These are phyloP conservation scores for Natrix natrix DNA, from an alignment of 2,797 vertebrate genomes.

Conservation along the genomic window DNA sequence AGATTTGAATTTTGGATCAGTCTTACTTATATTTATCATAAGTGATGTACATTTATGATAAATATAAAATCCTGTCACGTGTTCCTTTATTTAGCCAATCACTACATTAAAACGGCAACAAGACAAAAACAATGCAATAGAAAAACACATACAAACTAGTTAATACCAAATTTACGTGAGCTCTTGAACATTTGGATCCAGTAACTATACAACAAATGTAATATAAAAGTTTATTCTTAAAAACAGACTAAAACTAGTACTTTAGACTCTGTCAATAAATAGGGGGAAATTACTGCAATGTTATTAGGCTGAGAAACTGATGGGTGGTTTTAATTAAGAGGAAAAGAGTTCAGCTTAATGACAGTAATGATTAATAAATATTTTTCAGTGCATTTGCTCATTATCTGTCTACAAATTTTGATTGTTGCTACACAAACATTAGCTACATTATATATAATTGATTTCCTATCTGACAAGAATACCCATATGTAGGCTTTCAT, in stretches of 20 bases:
- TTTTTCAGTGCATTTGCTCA: neutral
- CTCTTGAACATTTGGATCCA: neutral
- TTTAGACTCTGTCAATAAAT: neutral
- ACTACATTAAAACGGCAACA: neutral
- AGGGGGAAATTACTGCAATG: neutral
- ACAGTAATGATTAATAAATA: neutral
- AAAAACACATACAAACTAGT: neutral
- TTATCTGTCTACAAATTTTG: neutral
- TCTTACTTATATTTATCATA: neutral
- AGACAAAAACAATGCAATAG: neutral
- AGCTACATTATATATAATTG: neutral
- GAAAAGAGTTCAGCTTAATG: neutral
- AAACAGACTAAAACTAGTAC: neutral
- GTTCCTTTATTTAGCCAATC: neutral
- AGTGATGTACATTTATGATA: neutral
- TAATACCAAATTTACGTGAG: neutral
- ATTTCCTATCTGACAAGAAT: neutral
- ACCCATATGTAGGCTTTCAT: neutral
- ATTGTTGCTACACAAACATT: neutral
- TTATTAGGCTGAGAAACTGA: neutral
- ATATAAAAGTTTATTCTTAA: neutral
- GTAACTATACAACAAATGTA: neutral
- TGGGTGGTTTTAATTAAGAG: neutral
- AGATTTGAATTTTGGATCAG: neutral
- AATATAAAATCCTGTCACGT: neutral